Percentiles rank a stretch among this genome's conserved stretches.
Conservation (phyloP, 1,140 invertebrate species). For the Delia radicum region DNA sequence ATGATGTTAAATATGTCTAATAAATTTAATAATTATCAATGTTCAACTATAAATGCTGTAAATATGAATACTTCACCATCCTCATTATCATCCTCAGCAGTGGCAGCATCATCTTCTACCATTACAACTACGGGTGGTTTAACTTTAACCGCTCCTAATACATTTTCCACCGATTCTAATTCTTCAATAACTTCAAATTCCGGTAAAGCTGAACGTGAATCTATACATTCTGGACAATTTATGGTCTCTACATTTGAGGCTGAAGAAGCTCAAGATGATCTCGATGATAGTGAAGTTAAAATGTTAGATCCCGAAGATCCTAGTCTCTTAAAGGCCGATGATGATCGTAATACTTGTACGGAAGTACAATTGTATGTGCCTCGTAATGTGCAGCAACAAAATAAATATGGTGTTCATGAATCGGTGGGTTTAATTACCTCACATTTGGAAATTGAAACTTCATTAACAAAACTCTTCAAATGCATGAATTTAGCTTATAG, state of each 20-base stretch:
- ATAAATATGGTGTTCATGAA: slow-evolving; percentile 24
- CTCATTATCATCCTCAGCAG: background rate
- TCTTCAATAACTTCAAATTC: background rate
- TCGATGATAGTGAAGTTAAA: slow-evolving; percentile 58
- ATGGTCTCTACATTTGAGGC: slow-evolving; percentile 97
- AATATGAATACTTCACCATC: background rate
- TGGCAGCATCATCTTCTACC: slow-evolving; percentile 39
- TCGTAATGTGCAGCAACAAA: slow-evolving; percentile 33
- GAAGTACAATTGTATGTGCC: slow-evolving; percentile 51
- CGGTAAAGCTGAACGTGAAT: slow-evolving; percentile 60
- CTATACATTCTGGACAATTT: slow-evolving; percentile 96
- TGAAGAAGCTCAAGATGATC: slow-evolving; percentile 86
- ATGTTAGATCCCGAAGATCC: slow-evolving; percentile 68
- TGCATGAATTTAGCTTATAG: slow-evolving; percentile 97
- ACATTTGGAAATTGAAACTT: slow-evolving; percentile 86
- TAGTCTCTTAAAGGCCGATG: slow-evolving; percentile 41
- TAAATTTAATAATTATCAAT: slow-evolving; percentile 17
- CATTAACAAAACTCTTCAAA: slow-evolving; percentile 91
- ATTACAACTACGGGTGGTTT: background rate
- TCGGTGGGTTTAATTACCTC: slow-evolving; percentile 54
- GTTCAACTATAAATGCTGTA: background rate
- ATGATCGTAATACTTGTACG: slow-evolving; percentile 43
- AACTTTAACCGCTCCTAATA: slow-evolving; percentile 12
- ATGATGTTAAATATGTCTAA: slow-evolving; percentile 39
- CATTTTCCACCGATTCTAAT: background rate